phyloP scores from a whole-genome alignment of 2,888 invertebrate species.

The Rhagium mordax region DNA sequence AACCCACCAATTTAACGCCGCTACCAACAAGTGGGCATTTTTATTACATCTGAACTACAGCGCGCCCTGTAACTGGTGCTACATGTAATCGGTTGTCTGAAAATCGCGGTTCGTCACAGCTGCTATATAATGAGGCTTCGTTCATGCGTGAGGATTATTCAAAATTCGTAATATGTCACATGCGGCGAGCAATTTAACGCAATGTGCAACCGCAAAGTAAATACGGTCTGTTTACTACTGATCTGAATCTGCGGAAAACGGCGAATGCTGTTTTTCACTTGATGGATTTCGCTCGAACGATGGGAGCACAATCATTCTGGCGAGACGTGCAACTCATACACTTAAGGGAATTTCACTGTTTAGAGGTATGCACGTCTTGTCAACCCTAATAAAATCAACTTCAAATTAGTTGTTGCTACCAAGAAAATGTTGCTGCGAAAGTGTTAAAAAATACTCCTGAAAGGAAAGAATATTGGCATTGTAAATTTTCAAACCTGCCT shows the following conservation, averaged over 20 bases:
- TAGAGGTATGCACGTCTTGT: background rate
- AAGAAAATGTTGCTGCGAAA: too few species aligned
- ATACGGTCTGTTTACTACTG: constrained; percentile 49
- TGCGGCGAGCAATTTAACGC: constrained; percentile 59
- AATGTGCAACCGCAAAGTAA: constrained; percentile 54
- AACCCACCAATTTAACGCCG: too few species aligned
- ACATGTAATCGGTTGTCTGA: constrained; percentile 44
- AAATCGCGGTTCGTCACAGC: constrained; percentile 50
- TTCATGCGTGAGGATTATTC: constrained; percentile 60
- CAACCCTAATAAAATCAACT: background rate
- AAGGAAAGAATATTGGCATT: too few species aligned
- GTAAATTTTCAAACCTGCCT: too few species aligned
- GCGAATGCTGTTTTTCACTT: constrained; percentile 1
- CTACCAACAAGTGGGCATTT: background rate
- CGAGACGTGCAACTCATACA: background rate
- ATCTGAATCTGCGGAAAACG: constrained; percentile 43
- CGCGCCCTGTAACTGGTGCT: background rate
- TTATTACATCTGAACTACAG: background rate
- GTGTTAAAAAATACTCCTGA: too few species aligned
- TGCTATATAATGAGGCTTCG: constrained; percentile 50
- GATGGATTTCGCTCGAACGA: background rate
- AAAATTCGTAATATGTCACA: constrained; percentile 62
- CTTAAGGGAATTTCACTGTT: background rate
- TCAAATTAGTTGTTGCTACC: too few species aligned
- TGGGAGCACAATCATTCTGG: background rate